Evolutionary conservation across 2,797 vertebrate genomes (phyloP).

Genomic region (Oreochromis mossambicus): DNA sequence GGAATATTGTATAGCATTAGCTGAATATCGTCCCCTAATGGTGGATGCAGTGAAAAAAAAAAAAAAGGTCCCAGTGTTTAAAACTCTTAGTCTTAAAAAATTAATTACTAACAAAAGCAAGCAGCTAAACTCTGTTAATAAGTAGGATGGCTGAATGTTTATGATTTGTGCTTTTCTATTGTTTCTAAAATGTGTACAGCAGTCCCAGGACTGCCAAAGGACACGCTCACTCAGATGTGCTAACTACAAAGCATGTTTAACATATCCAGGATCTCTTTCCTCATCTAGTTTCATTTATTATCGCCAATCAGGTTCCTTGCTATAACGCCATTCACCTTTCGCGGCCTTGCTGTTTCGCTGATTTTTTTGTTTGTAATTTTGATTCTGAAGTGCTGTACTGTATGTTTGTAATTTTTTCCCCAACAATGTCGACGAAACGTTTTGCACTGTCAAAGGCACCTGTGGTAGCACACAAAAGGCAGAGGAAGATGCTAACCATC

Average conservation of each 20-base stretch:
- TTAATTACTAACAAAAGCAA: background rate
- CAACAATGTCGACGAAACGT: no score
- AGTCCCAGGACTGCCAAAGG: background rate
- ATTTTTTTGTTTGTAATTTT: no score
- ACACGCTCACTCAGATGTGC: background rate
- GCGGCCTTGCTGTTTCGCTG: no score
- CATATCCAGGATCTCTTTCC: background rate
- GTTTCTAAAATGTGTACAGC: background rate
- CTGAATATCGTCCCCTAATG: background rate
- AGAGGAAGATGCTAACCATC: no score
- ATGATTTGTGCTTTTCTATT: background rate
- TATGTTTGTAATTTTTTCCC: no score
- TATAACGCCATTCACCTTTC: no score
- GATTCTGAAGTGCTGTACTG: no score
- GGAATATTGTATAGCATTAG: background rate
- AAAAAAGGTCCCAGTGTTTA: background rate
- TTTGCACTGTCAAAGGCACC: no score
- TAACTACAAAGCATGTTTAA: background rate
- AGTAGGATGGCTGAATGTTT: background rate
- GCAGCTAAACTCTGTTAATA: background rate
- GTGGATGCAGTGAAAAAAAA: background rate
- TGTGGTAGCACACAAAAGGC: no score
- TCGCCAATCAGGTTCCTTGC: background rate
- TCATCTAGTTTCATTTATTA: background rate
- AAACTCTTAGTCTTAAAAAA: background rate